Conservation (phyloP, 2,888 invertebrate genomes). For the Sminthurides aquaticus region DNA sequence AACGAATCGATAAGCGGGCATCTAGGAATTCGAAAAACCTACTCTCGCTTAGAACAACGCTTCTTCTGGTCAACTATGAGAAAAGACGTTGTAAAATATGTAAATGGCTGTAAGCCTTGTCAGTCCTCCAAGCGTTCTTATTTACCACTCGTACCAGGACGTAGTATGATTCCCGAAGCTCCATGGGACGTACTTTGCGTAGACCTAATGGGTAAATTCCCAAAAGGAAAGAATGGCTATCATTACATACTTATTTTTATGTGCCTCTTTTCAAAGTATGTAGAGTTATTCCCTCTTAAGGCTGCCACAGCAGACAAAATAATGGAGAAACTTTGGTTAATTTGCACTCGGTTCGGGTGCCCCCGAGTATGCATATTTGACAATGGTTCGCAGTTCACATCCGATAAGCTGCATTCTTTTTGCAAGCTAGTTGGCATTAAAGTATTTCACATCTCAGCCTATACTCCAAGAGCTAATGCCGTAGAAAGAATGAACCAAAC, state of each 20-base stretch:
- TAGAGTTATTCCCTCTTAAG: too few relatives aligned
- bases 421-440: slow-evolving; percentile 18
- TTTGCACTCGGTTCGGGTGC: slow-evolving; percentile 22
- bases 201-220: too few relatives aligned
- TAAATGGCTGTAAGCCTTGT: too few relatives aligned
- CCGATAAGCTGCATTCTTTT: slow-evolving; percentile 8
- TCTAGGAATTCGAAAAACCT: slow-evolving; percentile 30
- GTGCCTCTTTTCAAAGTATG: too few relatives aligned
- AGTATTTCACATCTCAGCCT: slow-evolving; percentile 20
- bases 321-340: slow-evolving; percentile 18
- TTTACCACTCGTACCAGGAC: too few relatives aligned
- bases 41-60: slow-evolving; percentile 20
- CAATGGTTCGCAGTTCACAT: slow-evolving; percentile 23
- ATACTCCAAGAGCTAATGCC: slow-evolving; percentile 25
- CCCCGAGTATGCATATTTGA: slow-evolving; percentile 21
- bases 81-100: slow-evolving; percentile 21
- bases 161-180: too few relatives aligned
- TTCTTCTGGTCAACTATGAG: slow-evolving; percentile 29
- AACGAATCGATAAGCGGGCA: slow-evolving; percentile 21
- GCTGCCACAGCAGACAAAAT: slow-evolving; percentile 3
- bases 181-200: too few relatives aligned
- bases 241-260: too few relatives aligned
- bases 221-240: too few relatives aligned
- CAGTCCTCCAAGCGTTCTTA: too few relatives aligned
- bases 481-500: slow-evolving; percentile 27